phyloP scores from a whole-genome alignment of 2,888 invertebrate genomes.

The Cephus pygmeus region DNA sequence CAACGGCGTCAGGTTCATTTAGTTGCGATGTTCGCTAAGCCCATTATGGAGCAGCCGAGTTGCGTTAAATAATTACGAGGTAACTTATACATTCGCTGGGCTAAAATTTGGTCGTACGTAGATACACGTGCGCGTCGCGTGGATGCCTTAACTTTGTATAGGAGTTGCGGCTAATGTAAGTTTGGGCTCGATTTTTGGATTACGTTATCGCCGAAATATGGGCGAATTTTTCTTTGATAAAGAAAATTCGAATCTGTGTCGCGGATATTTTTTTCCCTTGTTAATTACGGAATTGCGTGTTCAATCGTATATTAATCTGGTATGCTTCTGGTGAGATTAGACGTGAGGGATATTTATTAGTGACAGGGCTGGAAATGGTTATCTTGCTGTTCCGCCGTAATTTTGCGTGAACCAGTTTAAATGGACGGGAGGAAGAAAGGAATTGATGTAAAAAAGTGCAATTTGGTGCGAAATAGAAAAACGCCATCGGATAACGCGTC shows the following conservation, averaged over 20 bases:
- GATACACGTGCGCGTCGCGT: neutral
- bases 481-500: neutral
- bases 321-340: neutral
- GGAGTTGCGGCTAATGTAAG: neutral
- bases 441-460: neutral
- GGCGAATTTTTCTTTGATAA: neutral
- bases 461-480: neutral
- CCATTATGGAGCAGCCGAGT: conserved; percentile 13
- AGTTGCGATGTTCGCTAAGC: conserved; percentile 16
- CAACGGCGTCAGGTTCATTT: conserved; percentile 21
- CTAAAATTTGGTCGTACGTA: neutral
- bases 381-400: neutral
- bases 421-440: neutral
- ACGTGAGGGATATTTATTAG: neutral
- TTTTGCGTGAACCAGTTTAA: neutral
- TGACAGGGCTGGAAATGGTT: neutral
- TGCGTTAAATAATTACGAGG: conserved; percentile 3
- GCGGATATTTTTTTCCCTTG: neutral
- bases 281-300: neutral
- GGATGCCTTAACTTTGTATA: neutral
- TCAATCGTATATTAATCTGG: neutral
- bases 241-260: neutral
- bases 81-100: neutral
- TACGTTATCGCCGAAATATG: neutral
- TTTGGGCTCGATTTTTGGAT: neutral